Evolutionary conservation across 2,113 vertebrate genomes (phyloP).

Genomic region (Rhagologus leucostigma): DNA sequence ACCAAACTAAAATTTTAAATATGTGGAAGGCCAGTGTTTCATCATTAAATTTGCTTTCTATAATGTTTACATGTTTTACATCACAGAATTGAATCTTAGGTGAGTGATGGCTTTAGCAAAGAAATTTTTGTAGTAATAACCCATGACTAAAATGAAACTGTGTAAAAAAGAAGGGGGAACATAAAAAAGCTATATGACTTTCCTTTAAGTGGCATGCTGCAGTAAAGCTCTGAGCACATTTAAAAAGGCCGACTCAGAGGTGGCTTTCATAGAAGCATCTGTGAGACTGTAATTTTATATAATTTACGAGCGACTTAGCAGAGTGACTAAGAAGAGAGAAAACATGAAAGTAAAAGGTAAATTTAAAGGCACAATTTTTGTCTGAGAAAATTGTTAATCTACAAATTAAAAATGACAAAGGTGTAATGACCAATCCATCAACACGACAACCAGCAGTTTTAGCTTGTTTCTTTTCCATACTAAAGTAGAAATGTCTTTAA

Average conservation of each 20-base stretch:
- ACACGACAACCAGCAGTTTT: conserved; percentile 22
- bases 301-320: neutral
- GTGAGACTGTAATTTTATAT: neutral
- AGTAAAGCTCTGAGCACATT: neutral
- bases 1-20: no score
- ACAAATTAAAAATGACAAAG: conserved; percentile 14
- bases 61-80: neutral
- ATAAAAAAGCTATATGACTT: neutral
- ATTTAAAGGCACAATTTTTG: neutral
- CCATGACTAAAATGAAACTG: neutral
- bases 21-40: neutral
- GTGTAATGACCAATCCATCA: neutral
- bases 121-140: neutral
- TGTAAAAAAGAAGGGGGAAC: neutral
- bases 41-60: neutral
- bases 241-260: neutral
- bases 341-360: neutral
- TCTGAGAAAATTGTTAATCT: neutral
- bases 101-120: neutral
- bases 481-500: neutral
- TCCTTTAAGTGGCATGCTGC: neutral
- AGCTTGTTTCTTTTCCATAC: neutral
- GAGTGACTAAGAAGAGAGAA: neutral
- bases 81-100: neutral
- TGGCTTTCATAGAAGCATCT: neutral